Conservation (phyloP, 1,140 invertebrate species). For the Watersipora subatra region DNA sequence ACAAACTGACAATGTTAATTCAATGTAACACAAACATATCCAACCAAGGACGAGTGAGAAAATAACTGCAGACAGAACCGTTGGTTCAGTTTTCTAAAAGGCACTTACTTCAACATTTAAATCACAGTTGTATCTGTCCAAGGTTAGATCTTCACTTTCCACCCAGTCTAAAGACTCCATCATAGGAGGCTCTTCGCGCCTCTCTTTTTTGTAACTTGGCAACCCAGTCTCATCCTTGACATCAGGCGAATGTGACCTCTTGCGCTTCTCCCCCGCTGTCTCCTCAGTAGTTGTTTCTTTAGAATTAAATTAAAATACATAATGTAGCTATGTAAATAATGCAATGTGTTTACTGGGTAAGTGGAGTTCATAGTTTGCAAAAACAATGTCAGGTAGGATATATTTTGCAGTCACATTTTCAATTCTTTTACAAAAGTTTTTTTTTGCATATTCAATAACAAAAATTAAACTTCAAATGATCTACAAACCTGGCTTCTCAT, state of each 20-base stretch:
- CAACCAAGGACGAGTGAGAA: not conserved
- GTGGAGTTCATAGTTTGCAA: too few relatives aligned
- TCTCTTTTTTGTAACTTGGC: not conserved
- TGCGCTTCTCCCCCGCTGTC: conserved; percentile 10
- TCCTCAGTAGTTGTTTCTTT: conserved; percentile 9
- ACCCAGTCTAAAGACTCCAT: not conserved
- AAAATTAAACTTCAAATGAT: not conserved
- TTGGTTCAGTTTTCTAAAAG: not conserved
- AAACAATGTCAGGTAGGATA: too few relatives aligned
- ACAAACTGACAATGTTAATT: not conserved
- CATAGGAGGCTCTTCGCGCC: not conserved
- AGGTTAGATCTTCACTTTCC: not conserved
- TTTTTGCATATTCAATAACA: too few relatives aligned
- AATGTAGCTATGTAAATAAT: too few relatives aligned
- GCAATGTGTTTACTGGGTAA: too few relatives aligned
- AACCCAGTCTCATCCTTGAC: not conserved
- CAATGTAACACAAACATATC: not conserved
- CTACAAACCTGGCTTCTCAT: not conserved
- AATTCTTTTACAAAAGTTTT: too few relatives aligned
- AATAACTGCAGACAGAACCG: not conserved
- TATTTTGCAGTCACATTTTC: too few relatives aligned
- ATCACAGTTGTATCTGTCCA: conserved; percentile 2
- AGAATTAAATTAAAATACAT: conserved; percentile 10
- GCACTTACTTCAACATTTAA: not conserved
- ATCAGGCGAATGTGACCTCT: conserved; percentile 12